Evolutionary conservation across 1,140 invertebrate genomes (phyloP).

Genomic region (Saccostrea echinata): DNA sequence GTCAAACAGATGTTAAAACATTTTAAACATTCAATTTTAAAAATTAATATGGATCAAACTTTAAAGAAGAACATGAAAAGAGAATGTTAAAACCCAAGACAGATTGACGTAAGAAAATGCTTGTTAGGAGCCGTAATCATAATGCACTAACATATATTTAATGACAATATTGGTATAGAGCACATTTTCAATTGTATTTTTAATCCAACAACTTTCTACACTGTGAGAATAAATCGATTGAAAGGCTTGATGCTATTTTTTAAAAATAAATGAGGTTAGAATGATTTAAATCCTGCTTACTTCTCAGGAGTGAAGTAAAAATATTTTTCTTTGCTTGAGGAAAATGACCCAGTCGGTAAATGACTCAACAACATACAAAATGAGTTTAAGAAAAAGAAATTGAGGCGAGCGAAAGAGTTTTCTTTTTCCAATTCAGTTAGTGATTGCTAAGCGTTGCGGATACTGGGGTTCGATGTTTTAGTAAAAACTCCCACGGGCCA

Average conservation of each 20-base stretch:
- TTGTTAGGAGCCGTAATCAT: slow-evolving; percentile 3
- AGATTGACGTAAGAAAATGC: slow-evolving; percentile 1
- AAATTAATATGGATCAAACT: slow-evolving; percentile 6
- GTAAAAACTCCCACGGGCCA: background rate
- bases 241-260: slow-evolving; percentile 7
- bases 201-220: background rate
- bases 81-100: slow-evolving; percentile 17
- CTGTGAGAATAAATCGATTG: background rate
- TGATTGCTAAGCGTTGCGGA: slow-evolving; percentile 9
- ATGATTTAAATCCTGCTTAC: slow-evolving; percentile 32
- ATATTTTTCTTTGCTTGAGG: slow-evolving; percentile 21
- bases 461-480: background rate
- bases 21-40: slow-evolving; percentile 29
- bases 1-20: slow-evolving; percentile 33
- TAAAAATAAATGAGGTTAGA: slow-evolving; percentile 4
- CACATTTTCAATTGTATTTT: slow-evolving; percentile 11
- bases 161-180: slow-evolving; percentile 1
- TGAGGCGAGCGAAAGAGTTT: background rate
- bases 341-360: slow-evolving; percentile 11
- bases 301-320: slow-evolving; percentile 20
- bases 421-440: slow-evolving; percentile 30
- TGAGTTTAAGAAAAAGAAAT: background rate
- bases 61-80: slow-evolving; percentile 30
- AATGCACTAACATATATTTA: slow-evolving; percentile 7
- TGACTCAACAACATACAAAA: background rate